A percentile compares a stretch with the other conserved stretches of the same genome.
Evolutionary conservation across 2,888 invertebrate species (phyloP).

Genomic region (Scaptodrosophila latifasciaeformis): DNA sequence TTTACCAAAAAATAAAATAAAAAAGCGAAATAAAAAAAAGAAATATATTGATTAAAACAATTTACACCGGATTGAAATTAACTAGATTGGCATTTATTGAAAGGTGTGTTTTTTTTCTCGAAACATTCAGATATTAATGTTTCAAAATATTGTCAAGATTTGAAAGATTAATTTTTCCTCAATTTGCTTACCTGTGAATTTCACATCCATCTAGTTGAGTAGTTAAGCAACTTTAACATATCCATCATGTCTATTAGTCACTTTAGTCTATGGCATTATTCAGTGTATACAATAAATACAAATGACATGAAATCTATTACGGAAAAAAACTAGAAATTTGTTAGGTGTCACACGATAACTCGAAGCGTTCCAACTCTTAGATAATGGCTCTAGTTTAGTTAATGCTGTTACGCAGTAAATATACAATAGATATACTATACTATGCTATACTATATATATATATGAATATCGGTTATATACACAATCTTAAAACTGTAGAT

Average conservation of each 20-base stretch:
- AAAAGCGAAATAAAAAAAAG: constrained; percentile 11
- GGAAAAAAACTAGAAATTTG: too few relatives aligned
- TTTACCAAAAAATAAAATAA: constrained; percentile 13
- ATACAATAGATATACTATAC: too few relatives aligned
- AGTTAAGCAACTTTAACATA: constrained; percentile 41
- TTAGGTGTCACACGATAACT: constrained; percentile 33
- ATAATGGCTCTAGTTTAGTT: constrained; percentile 38
- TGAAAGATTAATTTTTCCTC: too few relatives aligned
- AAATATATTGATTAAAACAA: constrained; percentile 12
- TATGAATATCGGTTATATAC: neutral
- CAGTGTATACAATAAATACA: too few relatives aligned
- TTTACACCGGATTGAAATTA: constrained; percentile 34
- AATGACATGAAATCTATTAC: too few relatives aligned
- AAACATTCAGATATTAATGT: neutral
- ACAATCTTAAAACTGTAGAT: too few relatives aligned
- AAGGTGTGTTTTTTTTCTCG: neutral
- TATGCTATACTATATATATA: neutral
- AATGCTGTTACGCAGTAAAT: constrained; percentile 30
- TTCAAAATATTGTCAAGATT: too few relatives aligned
- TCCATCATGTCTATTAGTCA: constrained; percentile 59
- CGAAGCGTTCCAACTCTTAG: constrained; percentile 30
- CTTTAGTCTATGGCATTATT: too few relatives aligned
- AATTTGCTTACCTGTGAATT: too few relatives aligned
- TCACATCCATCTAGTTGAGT: too few relatives aligned
- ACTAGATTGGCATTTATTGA: constrained; percentile 48